These are phyloP conservation scores for Xylocampa areola DNA, from an alignment of 2,888 invertebrate species.

Conservation along the genomic window DNA sequence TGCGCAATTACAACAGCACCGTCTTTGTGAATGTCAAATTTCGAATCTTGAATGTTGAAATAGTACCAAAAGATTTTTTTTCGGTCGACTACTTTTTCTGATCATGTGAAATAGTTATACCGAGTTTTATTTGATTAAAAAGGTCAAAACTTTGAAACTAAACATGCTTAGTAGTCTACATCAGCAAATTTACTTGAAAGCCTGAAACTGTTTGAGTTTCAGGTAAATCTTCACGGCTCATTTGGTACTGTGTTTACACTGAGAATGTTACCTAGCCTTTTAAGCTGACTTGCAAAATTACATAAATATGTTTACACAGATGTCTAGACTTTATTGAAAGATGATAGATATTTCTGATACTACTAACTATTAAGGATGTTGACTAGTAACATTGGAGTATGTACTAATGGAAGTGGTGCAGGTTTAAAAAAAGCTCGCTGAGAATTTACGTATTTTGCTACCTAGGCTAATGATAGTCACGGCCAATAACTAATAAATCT, in stretches of 20 bases:
- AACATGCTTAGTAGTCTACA: slow-evolving; percentile 2
- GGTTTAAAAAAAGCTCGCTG: no score
- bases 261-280: slow-evolving; percentile 15
- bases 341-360: slow-evolving; percentile 3
- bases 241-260: slow-evolving; percentile 22
- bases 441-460: no score
- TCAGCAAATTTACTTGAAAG: slow-evolving; percentile 23
- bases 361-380: no score
- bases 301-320: slow-evolving; percentile 29
- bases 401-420: no score
- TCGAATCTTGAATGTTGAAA: no score
- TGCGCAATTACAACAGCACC: no score
- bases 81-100: no score
- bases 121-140: slow-evolving; percentile 1
- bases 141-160: slow-evolving; percentile 8
- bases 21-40: no score
- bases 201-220: slow-evolving; percentile 15
- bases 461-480: not conserved
- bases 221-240: slow-evolving; percentile 32
- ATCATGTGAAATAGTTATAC: not conserved
- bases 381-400: no score
- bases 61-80: no score
- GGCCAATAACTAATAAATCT: slow-evolving; percentile 18
- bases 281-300: slow-evolving; percentile 19
- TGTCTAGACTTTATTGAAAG: slow-evolving; percentile 6